Conservation (phyloP, 1,140 invertebrate species). For the Helicoverpa zea region DNA sequence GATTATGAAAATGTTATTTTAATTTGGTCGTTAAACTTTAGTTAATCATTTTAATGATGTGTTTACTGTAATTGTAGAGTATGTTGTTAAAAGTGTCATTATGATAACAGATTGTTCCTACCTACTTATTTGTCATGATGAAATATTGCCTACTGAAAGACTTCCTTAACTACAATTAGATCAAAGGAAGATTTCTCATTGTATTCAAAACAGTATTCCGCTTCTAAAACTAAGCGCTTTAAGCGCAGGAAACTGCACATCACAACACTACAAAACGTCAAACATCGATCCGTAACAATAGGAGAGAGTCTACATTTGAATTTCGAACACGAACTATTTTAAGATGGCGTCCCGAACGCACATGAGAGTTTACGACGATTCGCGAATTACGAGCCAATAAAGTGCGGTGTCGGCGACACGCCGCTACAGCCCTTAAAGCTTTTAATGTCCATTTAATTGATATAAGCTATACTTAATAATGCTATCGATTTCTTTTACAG, state of each 20-base stretch:
- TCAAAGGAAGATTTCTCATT: slow-evolving; percentile 39
- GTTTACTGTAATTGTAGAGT: slow-evolving; percentile 14
- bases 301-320: slow-evolving; percentile 59
- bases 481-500: slow-evolving; percentile 55
- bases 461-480: slow-evolving; percentile 61
- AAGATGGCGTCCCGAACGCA: slow-evolving; percentile 67
- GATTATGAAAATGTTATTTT: slow-evolving; percentile 24
- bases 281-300: slow-evolving; percentile 57
- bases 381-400: slow-evolving; percentile 73
- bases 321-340: slow-evolving; percentile 71
- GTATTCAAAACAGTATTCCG: slow-evolving; percentile 31
- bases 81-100: not conserved
- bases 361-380: slow-evolving; percentile 66
- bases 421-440: slow-evolving; percentile 63
- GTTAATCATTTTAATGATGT: slow-evolving; percentile 11
- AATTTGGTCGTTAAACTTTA: slow-evolving; percentile 35
- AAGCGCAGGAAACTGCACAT: slow-evolving; percentile 57
- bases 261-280: slow-evolving; percentile 57
- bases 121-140: slow-evolving; percentile 4
- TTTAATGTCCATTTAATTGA: slow-evolving; percentile 73
- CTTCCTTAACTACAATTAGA: slow-evolving; percentile 35
- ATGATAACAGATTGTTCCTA: slow-evolving; percentile 1
- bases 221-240: slow-evolving; percentile 24
- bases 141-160: slow-evolving; percentile 5
- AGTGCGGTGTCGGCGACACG: slow-evolving; percentile 66